Base-by-base conservation (phyloP, 2,797 vertebrate genomes). In the Phyllotis vaccarum region DNA sequence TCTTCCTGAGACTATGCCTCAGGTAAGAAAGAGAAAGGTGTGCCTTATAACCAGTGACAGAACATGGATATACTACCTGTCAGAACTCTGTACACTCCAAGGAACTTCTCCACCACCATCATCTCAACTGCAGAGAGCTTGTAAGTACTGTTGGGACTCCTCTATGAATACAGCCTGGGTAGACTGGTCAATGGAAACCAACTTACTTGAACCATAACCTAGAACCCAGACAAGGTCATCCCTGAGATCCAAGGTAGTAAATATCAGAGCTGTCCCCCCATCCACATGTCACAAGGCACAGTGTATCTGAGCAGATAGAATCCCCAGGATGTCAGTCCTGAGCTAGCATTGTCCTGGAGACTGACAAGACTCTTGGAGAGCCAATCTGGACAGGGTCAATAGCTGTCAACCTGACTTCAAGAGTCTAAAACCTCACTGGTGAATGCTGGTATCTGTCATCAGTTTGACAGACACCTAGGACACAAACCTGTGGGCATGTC, bases 81-180 rank as follows among this genome's bases (percentile, higher is more conserved):
- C 17, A 13, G 83, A 64, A 37, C 19, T 54, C 60, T 6, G 37
- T n/a, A 46, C 7, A 21, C 17, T 58, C 75, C 16, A 37, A 43
- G 34, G 13, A 19, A 0, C 11, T 24, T 3, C 34, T 31, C 40
- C 1, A 31, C 5, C 12, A 5, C 17, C 43, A 12, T 16, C 2
- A 11, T 11, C 21, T n/a, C n/a, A 68, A 56, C 31, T 0, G 11
- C 21, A 54, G 58, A 21, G 56, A 83, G 89, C 29, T 62, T 6
- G 2, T 14, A 43, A 58, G 16, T 60, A 14, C 29, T 8, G 0
- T 17, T 0, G 9, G 43, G 31, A 64, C 12, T 80, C 46, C 78
- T 62, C 24, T 40, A 24, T 37, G 40, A 43, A 52, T 10, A 19
- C 0, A 5, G 43, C 46, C 9, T 27, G 4, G 24, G 13, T 14